phyloP scores from a whole-genome alignment of 2,113 vertebrate genomes.

The Hippoglossus stenolepis region DNA sequence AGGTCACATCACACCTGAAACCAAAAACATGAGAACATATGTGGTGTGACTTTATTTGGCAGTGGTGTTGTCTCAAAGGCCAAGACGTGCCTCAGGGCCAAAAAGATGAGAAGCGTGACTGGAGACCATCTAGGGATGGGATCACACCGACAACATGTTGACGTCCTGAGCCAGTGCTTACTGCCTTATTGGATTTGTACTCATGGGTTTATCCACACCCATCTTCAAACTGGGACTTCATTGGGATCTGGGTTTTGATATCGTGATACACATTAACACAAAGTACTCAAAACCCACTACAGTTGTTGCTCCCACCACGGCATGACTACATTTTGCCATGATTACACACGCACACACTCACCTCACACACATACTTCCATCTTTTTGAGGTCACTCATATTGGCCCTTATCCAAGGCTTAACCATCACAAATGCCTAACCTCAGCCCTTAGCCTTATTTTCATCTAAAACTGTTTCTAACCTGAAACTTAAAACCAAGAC shows the following conservation, averaged over 20 bases:
- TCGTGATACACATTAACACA: background rate
- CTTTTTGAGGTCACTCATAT: too few relatives aligned
- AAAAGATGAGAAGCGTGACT: background rate
- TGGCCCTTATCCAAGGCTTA: too few relatives aligned
- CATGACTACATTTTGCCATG: too few relatives aligned
- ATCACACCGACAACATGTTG: background rate
- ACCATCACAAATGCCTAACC: too few relatives aligned
- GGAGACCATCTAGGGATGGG: background rate
- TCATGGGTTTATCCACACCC: background rate
- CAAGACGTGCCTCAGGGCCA: constrained; percentile 18
- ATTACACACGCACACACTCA: background rate
- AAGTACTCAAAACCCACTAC: background rate
- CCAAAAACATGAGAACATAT: constrained; percentile 8
- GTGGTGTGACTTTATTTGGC: constrained; percentile 16
- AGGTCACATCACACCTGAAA: constrained; percentile 32
- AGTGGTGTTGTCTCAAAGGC: constrained; percentile 14
- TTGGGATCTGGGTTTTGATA: background rate
- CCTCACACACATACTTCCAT: background rate
- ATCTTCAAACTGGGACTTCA: background rate
- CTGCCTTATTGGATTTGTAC: background rate
- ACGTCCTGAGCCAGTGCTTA: background rate
- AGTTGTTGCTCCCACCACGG: background rate
- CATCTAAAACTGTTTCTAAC: background rate
- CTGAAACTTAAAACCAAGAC: background rate
- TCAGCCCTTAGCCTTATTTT: too few relatives aligned